Evolutionary conservation across 2,113 vertebrate genomes (phyloP).

Genomic region (Etia nguti): DNA sequence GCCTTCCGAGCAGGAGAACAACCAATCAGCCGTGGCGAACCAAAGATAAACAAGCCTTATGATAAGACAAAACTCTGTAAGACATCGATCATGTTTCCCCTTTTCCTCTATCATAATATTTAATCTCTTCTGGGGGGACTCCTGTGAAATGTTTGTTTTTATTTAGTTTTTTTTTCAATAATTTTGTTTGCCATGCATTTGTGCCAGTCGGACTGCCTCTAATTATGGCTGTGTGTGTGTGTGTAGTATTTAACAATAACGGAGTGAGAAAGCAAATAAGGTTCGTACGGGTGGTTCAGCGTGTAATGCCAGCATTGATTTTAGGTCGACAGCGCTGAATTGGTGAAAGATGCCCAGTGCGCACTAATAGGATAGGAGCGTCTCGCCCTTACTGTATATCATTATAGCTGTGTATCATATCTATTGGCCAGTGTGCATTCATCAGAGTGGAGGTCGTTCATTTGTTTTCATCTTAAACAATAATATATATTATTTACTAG

Average conservation of each 20-base stretch:
- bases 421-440: slow-evolving; percentile 4
- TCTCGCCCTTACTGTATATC: slow-evolving; percentile 29
- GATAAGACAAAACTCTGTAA: slow-evolving; percentile 67
- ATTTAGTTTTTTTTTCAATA: not conserved
- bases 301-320: not conserved
- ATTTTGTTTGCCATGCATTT: not conserved
- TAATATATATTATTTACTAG: not conserved
- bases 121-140: not conserved
- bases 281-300: not conserved
- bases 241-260: not conserved
- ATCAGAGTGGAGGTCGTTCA: not conserved
- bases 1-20: slow-evolving; percentile 56
- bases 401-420: not conserved
- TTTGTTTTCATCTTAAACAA: not conserved
- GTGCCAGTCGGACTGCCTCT: not conserved
- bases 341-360: slow-evolving; percentile 33
- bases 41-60: slow-evolving; percentile 75
- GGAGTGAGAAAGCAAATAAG: not conserved
- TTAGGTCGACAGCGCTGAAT: slow-evolving; percentile 7
- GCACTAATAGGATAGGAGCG: slow-evolving; percentile 31
- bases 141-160: not conserved
- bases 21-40: slow-evolving; percentile 61
- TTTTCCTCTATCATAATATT: not conserved
- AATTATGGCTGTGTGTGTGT: not conserved
- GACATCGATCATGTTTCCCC: not conserved